phyloP scores from a whole-genome alignment of 2,888 invertebrate species.

The Apeira syringaria region DNA sequence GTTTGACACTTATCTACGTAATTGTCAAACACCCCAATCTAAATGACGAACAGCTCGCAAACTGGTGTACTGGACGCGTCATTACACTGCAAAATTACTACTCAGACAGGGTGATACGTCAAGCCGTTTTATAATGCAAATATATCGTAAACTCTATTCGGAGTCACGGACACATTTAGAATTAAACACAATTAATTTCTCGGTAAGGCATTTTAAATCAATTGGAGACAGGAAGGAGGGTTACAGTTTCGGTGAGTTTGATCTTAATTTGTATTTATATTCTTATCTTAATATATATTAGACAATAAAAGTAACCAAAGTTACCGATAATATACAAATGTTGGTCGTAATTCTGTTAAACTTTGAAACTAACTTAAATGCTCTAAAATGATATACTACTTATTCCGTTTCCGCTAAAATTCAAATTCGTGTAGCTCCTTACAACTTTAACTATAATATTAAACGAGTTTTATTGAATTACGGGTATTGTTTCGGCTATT shows the following conservation, averaged over 20 bases:
- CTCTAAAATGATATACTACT: no score
- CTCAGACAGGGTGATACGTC: slow-evolving; percentile 62
- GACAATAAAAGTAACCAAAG: no score
- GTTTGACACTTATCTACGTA: background rate
- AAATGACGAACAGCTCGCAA: slow-evolving; percentile 11
- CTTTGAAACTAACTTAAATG: no score
- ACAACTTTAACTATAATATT: no score
- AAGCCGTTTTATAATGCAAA: slow-evolving; percentile 69
- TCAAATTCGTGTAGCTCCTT: no score
- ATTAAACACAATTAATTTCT: slow-evolving; percentile 45
- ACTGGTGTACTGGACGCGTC: slow-evolving; percentile 52
- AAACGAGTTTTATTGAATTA: no score
- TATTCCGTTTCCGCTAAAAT: no score
- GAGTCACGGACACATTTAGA: slow-evolving; percentile 52
- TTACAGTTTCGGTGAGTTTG: slow-evolving; percentile 4
- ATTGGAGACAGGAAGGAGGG: slow-evolving; percentile 13
- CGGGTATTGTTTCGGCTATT: no score
- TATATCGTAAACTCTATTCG: slow-evolving; percentile 63
- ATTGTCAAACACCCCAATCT: background rate
- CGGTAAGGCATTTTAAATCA: slow-evolving; percentile 23
- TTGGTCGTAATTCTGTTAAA: no score
- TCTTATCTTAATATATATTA: no score
- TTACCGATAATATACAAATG: no score
- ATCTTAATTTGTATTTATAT: no score
- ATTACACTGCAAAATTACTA: slow-evolving; percentile 76